Evolutionary conservation across 2,113 vertebrate genomes (phyloP).

Genomic region (Serinus canaria): DNA sequence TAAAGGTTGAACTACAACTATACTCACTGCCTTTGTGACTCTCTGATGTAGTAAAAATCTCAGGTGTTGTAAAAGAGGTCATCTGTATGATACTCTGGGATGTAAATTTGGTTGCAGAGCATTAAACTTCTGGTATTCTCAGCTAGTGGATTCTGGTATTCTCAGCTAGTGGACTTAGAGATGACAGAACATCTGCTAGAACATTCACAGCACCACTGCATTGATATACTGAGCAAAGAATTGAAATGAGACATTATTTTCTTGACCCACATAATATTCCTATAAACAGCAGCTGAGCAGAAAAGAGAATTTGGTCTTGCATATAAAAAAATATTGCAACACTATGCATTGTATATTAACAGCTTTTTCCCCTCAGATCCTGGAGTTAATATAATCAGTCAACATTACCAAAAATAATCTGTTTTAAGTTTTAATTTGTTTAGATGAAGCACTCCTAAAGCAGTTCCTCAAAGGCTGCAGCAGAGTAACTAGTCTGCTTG

Average conservation of each 20-base stretch:
- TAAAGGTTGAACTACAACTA: neutral
- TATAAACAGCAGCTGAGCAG: neutral
- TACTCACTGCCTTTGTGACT: neutral
- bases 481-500: neutral
- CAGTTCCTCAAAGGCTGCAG: neutral
- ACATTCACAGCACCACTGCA: neutral
- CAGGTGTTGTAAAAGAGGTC: neutral
- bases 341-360: neutral
- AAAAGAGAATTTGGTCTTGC: neutral
- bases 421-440: neutral
- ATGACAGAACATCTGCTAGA: neutral
- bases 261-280: neutral
- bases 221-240: neutral
- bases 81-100: neutral
- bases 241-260: neutral
- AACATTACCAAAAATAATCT: neutral
- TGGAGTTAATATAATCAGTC: neutral
- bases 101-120: neutral
- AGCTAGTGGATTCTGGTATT: neutral
- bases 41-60: neutral
- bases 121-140: neutral
- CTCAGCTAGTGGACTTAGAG: neutral
- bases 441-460: neutral
- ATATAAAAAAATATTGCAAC: neutral
- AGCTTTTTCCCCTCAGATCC: accelerated